phyloP scores from a whole-genome alignment of 2,888 invertebrate genomes.

The Pristionchus arcanus region DNA sequence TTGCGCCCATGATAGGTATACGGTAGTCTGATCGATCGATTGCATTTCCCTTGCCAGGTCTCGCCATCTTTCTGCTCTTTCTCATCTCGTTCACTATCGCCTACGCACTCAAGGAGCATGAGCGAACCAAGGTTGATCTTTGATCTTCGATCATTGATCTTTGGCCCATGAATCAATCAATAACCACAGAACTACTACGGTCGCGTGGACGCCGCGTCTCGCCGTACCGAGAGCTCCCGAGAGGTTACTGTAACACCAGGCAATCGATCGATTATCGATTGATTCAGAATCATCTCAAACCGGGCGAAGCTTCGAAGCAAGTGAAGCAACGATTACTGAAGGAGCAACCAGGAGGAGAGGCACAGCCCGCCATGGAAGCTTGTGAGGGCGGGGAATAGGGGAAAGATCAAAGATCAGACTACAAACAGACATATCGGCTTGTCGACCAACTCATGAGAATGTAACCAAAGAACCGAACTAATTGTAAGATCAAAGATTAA shows the following conservation, averaged over 20 bases:
- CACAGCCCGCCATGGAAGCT: not conserved
- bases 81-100: conserved; percentile 9
- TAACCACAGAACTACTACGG: conserved; percentile 43
- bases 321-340: not conserved
- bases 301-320: not conserved
- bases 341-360: not conserved
- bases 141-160: not conserved
- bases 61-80: conserved; percentile 6
- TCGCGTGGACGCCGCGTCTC: conserved; percentile 52
- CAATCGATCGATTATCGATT: conserved; percentile 19
- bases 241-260: conserved; percentile 7
- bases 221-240: conserved; percentile 19
- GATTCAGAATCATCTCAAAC: not conserved
- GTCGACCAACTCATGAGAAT: too few relatives aligned
- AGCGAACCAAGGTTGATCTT: conserved; percentile 36
- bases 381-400: not conserved
- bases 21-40: not conserved
- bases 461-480: not conserved
- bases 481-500: not conserved
- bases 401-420: not conserved
- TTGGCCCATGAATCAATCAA: not conserved
- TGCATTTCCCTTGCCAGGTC: not conserved
- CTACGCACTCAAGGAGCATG: conserved; percentile 12
- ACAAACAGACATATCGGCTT: too few relatives aligned
- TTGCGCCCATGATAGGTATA: not conserved